These are phyloP conservation scores for Rattus norvegicus DNA, from an alignment of 2,113 vertebrate genomes.

Conservation along the genomic window GRCr8 NC_086034.1:75032001-75032500, in stretches of 20 bases:
- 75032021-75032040: neutral
- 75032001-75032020: neutral
- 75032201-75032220: neutral
- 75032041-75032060: neutral
- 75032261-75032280: neutral
- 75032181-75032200: neutral
- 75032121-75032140: neutral
- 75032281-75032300: neutral
- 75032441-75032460: neutral
- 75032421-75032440: neutral
- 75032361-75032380: neutral
- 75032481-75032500: neutral
- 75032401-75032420: neutral
- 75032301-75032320: neutral
- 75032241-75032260: neutral
- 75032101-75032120: neutral
- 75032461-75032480: no score
- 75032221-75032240: neutral
- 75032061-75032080: neutral
- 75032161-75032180: neutral
- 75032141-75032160: neutral
- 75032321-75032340: neutral
- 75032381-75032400: no score
- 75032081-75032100: neutral
- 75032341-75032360: no score